Evolutionary conservation across 2,888 invertebrate species (phyloP).

Genomic region (Hydrotaea cyrtoneurina): DNA sequence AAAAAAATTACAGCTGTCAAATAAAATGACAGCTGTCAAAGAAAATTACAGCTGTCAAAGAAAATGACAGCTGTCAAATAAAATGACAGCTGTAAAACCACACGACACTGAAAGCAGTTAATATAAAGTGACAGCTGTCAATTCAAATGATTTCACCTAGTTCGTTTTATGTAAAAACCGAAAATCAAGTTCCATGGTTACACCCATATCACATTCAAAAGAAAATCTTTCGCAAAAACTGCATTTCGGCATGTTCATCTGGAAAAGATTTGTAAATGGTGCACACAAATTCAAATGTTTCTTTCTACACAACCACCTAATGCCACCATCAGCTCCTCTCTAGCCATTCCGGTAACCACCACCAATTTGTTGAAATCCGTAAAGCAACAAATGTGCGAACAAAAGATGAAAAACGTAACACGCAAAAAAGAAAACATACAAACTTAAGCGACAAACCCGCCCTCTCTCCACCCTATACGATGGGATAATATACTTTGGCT

Average conservation of each 20-base stretch:
- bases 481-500: too few relatives aligned
- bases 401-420: not conserved
- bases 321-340: not conserved
- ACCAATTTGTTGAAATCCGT: not conserved
- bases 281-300: constrained; percentile 19
- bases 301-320: too few relatives aligned
- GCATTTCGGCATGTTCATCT: not conserved
- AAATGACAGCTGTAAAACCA: too few relatives aligned
- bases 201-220: not conserved
- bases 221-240: not conserved
- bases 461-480: not conserved
- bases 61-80: too few relatives aligned
- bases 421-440: not conserved
- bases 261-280: constrained; percentile 16
- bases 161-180: too few relatives aligned
- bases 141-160: too few relatives aligned
- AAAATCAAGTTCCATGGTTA: too few relatives aligned
- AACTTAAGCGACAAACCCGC: not conserved
- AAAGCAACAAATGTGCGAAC: not conserved
- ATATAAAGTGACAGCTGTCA: too few relatives aligned
- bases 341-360: not conserved
- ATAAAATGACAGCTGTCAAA: too few relatives aligned
- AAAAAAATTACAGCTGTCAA: too few relatives aligned
- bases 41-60: too few relatives aligned
- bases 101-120: too few relatives aligned